Evolutionary conservation across 2,113 vertebrate species (phyloP), one percentile per base, ranked within the genome.

Genomic region (Furnarius figulus): DNA sequence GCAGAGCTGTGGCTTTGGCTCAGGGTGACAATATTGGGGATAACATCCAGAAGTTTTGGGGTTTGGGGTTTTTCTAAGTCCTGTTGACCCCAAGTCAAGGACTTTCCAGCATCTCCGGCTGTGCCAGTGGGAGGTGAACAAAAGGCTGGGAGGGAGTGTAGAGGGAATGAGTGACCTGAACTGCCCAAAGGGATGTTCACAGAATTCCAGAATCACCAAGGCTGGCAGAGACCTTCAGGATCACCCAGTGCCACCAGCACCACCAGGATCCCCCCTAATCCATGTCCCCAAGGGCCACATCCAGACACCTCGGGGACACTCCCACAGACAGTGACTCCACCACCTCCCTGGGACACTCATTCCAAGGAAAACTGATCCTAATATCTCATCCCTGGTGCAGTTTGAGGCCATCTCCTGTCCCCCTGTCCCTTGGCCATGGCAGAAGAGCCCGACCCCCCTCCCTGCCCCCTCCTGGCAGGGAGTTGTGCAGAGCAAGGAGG

Each of bases 201-300:
- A 21, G 5, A 65, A 42, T 53, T 27, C 28, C 2, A 22, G 3
- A 42, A 42, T 53, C 37, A n/a, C 0, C 39, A 24, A 2, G 27
- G 46, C 5, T 5, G 42, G 50, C 7, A 1, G 25, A 27, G 35
- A 0, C 6, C 35, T 7, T 0, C 42, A 28, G 35, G 31, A 42
- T 6, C 7, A 5, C 0, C n/a, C 74, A 71, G 24, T 4, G 0
- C 27, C 63, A 31, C 75, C 58, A 52, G 75, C 24, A 14, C 5
- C 39, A 66, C 2, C 84, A 76, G 22, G 23, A 27, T 0, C 37
- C 9, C 8, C 63, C 74, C 55, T 22, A 53, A 7, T 3, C 47
- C 47, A 15, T 47, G 74, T 40, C 74, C 66, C 66, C 56, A 71
- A 17, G 47, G 68, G 46, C 14, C 73, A 77, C 84, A 6, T 12